Percentiles rank a stretch among this genome's conserved stretches.
These are phyloP conservation scores for Lepisosteus osseus DNA, from an alignment of 2,113 vertebrate species.

Conservation along the genomic window DNA sequence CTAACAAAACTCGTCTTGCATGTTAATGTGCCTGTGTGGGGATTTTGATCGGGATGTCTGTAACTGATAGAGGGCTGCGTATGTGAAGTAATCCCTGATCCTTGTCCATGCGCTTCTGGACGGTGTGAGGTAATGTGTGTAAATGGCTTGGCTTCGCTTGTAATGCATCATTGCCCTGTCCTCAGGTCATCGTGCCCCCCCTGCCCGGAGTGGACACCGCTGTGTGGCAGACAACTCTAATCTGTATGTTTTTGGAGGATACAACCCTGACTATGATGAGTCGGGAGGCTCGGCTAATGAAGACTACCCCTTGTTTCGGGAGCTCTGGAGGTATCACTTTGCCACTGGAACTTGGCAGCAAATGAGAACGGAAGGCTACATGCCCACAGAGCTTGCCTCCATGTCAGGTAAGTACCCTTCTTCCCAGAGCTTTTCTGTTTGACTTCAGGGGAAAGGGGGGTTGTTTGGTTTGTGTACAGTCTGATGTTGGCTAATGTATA, in stretches of 20 bases:
- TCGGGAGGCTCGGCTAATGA: constrained; percentile 91
- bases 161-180: constrained; percentile 15
- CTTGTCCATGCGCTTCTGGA: no score
- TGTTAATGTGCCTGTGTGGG: no score
- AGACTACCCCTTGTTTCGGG: constrained; percentile 93
- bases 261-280: constrained; percentile 94
- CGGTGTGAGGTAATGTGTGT: no score
- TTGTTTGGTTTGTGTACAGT: no score
- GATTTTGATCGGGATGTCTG: no score
- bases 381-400: constrained; percentile 93
- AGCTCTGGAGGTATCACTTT: constrained; percentile 95
- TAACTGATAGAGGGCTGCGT: no score
- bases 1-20: no score
- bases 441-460: no score
- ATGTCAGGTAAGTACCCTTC: constrained; percentile 82
- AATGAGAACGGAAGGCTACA: constrained; percentile 91
- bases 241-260: constrained; percentile 93
- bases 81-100: no score
- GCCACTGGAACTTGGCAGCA: constrained; percentile 94
- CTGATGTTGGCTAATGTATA: no score
- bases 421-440: not conserved
- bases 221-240: constrained; percentile 92
- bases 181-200: constrained; percentile 78
- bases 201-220: constrained; percentile 90
- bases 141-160: constrained; percentile 10